Conservation (phyloP, 2,113 vertebrate species). For the Empidonax traillii region DNA sequence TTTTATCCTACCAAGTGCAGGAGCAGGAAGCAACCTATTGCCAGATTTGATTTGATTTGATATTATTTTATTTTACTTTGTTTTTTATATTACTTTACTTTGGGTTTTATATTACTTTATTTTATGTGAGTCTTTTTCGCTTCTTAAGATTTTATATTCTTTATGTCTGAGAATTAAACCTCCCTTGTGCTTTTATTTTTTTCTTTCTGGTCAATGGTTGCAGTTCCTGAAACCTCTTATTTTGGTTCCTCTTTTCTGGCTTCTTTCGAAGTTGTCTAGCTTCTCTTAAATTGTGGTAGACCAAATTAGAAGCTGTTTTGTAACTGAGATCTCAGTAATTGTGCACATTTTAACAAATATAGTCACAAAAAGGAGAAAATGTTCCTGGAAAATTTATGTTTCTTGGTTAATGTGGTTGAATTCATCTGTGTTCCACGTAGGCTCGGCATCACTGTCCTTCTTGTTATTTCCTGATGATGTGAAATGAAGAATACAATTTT, state of each 20-base stretch:
- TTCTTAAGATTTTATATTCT: neutral
- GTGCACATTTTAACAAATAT: neutral
- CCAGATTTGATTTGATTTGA: neutral
- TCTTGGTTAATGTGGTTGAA: neutral
- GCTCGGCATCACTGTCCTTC: neutral
- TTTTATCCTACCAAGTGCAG: neutral
- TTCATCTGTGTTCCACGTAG: accelerated
- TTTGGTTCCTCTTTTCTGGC: neutral
- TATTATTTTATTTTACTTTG: neutral
- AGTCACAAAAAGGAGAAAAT: neutral
- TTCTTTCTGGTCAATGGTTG: neutral
- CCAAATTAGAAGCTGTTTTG: neutral
- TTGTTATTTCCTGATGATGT: neutral
- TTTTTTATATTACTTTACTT: neutral
- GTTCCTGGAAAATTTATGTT: neutral
- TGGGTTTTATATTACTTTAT: neutral
- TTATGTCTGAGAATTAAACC: neutral
- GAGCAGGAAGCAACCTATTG: neutral
- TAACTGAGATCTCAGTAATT: neutral
- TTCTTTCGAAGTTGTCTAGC: neutral
- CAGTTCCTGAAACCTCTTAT: neutral
- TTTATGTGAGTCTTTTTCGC: neutral
- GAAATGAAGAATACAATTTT: neutral
- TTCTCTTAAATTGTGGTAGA: neutral
- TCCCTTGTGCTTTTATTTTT: neutral